Evolutionary conservation across 2,888 invertebrate genomes (phyloP).

Genomic region (Cosmia pyralina): DNA sequence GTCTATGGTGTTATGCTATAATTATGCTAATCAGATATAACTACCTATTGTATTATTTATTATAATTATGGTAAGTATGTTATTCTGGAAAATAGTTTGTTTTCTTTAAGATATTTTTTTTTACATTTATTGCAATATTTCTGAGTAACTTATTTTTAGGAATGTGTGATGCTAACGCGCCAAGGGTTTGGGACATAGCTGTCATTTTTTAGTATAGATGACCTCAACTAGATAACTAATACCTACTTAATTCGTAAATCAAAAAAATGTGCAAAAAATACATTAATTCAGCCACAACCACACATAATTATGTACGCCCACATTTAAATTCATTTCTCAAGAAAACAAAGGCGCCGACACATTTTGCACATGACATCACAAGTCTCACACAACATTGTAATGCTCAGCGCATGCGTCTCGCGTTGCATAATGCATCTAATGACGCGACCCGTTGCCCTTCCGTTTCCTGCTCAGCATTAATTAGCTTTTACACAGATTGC

Average conservation of each 20-base stretch:
- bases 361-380: conserved; percentile 59
- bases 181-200: neutral
- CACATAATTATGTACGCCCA: too few relatives aligned
- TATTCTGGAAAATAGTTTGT: neutral
- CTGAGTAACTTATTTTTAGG: neutral
- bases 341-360: conserved; percentile 47
- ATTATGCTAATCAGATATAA: too few relatives aligned
- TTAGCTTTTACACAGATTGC: conserved; percentile 74
- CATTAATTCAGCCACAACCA: too few relatives aligned
- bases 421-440: conserved; percentile 87
- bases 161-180: neutral
- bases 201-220: too few relatives aligned
- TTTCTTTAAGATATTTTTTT: neutral
- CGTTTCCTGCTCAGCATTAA: conserved; percentile 85
- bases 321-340: conserved; percentile 50
- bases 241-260: neutral
- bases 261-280: neutral
- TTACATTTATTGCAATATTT: neutral
- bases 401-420: conserved; percentile 77
- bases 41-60: too few relatives aligned
- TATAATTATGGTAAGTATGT: too few relatives aligned
- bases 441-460: conserved; percentile 87
- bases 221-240: neutral
- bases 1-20: too few relatives aligned
- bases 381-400: conserved; percentile 65